Base-by-base conservation (phyloP, 2,797 vertebrate species). In the Myiotriccus ornatus region DNA sequence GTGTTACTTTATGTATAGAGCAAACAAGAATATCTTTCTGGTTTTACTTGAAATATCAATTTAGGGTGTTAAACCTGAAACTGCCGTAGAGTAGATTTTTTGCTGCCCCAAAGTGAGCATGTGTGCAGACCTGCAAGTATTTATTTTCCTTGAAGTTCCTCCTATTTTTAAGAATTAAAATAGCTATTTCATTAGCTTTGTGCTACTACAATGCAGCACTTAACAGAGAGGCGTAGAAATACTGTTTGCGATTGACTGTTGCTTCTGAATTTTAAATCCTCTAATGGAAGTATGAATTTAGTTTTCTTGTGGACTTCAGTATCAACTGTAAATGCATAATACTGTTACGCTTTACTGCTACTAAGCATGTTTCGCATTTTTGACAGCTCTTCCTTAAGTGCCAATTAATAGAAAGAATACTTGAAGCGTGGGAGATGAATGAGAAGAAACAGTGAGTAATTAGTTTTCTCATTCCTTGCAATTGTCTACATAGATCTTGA, bases 381-480 rank as follows among this genome's bases (percentile, higher is more conserved):
- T 93, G 43, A 30, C 97, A 99, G 99, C 98, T 99, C 90, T 99
- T 99, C 98, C 98, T 99, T 97, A 99, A 99, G 98, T 99, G 99
- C 98, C 98, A 99, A 93, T 98, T 99, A 97, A 98, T 99, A 97
- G 99, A 99, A 97, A 98, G 99, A 98, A 99, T 99, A 97, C 96
- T 99, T 94, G 99, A 99, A 41, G 99, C 99, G 9, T 99, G 99
- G 99, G 98, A 98, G 90, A 98, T 98, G 97, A 99, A 99, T 87
- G 99, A 99, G 95, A 99, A 98, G 96, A 99, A 99, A 96, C 99
- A 99, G 99, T 99, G 97, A 99, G 99, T 98, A 95, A 76, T 82
- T 46, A 17, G 28, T 65, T 90, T 44, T 75, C 30, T 78, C 5
- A 27, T 76, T 86, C 15, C 11, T 12, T 81, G 19, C 32, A 49